Evolutionary conservation across 2,797 vertebrate species (phyloP).

Genomic region (Trachops cirrhosus): DNA sequence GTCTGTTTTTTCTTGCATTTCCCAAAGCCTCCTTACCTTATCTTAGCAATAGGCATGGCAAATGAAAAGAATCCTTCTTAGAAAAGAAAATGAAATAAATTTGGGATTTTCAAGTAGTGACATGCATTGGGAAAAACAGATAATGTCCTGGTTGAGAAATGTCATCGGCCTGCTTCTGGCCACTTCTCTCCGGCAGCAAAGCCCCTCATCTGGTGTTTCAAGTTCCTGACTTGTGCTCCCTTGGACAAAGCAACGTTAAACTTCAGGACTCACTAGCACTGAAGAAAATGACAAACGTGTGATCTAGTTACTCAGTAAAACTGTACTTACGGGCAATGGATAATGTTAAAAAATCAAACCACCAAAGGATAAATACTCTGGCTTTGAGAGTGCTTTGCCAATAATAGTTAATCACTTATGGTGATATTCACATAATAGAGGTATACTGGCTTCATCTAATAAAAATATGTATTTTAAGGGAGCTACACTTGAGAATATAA

Average conservation of each 20-base stretch:
- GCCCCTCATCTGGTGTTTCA: background rate
- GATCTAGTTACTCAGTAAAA: background rate
- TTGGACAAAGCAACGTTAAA: background rate
- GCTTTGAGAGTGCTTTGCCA: background rate
- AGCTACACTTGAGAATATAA: background rate
- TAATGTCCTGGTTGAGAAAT: background rate
- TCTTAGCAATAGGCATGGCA: rapidly evolving
- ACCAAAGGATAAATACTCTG: background rate
- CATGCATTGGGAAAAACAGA: background rate
- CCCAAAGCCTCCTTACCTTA: background rate
- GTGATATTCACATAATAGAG: background rate
- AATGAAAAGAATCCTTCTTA: background rate
- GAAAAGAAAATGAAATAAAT: background rate
- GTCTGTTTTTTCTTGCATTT: background rate
- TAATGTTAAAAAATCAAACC: background rate
- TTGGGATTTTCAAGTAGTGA: background rate
- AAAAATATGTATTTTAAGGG: background rate
- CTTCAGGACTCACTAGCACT: background rate
- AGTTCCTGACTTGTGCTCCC: background rate
- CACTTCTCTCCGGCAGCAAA: background rate
- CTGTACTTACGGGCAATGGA: background rate
- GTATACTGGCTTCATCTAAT: background rate
- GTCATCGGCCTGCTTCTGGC: background rate
- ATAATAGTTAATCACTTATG: background rate
- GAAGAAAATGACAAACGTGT: background rate